Evolutionary conservation across 2,888 invertebrate species (phyloP).

Genomic region (Noctua janthina): DNA sequence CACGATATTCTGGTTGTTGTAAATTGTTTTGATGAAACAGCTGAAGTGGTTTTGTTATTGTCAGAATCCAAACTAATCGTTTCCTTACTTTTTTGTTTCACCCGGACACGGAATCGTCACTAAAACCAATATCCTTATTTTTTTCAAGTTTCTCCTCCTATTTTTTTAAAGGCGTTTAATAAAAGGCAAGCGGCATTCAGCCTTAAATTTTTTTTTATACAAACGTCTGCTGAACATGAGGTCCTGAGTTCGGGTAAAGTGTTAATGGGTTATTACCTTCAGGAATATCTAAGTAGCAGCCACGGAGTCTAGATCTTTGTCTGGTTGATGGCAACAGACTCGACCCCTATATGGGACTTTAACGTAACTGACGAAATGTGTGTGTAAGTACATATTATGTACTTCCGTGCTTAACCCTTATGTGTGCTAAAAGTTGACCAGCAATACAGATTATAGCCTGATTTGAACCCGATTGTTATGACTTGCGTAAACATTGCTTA

Average conservation of each 20-base stretch:
- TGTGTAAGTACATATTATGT: no score
- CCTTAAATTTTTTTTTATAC: background rate
- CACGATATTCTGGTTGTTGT: background rate
- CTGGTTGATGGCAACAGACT: background rate
- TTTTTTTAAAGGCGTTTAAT: background rate
- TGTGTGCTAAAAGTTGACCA: background rate
- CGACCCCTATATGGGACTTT: no score
- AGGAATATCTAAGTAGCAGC: background rate
- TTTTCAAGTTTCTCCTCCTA: conserved; percentile 2
- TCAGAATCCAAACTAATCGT: background rate
- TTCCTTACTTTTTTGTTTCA: conserved; percentile 38
- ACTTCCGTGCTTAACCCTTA: background rate
- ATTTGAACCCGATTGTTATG: conserved; percentile 22
- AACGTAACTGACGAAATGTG: background rate
- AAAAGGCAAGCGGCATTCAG: background rate
- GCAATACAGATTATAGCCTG: background rate
- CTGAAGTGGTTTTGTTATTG: background rate
- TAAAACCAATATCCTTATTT: conserved; percentile 5
- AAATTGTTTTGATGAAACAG: conserved; percentile 2
- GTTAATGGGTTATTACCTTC: background rate
- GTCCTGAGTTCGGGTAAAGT: background rate
- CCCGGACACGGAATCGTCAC: conserved; percentile 24
- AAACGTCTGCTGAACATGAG: background rate
- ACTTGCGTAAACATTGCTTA: conserved; percentile 21
- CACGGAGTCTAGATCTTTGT: background rate